A percentile compares a stretch with the other conserved stretches of the same genome.
phyloP scores from a whole-genome alignment of 1,140 invertebrate species.

The Drosophila asahinai region DNA sequence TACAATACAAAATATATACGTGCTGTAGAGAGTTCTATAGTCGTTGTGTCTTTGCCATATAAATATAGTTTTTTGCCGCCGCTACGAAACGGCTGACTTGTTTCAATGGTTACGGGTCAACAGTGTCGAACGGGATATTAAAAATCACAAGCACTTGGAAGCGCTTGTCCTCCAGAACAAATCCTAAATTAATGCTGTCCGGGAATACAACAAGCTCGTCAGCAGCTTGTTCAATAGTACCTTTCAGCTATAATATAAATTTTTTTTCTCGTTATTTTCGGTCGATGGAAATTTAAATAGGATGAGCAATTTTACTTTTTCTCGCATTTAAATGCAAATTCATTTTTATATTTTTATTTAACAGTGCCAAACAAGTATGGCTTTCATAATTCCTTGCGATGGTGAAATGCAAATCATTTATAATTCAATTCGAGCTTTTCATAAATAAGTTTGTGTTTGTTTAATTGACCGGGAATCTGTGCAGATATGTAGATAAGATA shows the following conservation, averaged over 20 bases:
- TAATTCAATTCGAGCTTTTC: not conserved
- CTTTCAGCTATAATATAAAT: not conserved
- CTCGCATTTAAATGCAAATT: constrained; percentile 19
- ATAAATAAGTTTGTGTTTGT: constrained; percentile 1
- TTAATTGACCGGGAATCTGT: not conserved
- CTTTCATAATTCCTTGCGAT: not conserved
- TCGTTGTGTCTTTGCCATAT: no score
- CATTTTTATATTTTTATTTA: constrained; percentile 2
- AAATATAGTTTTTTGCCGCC: not conserved
- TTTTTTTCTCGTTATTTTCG: not conserved
- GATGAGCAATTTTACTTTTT: not conserved
- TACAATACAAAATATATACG: not conserved
- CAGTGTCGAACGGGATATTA: not conserved
- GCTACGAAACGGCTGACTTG: not conserved
- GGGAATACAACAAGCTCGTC: not conserved
- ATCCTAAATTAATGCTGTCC: not conserved
- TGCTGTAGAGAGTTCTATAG: not conserved
- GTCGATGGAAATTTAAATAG: not conserved
- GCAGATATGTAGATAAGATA: not conserved
- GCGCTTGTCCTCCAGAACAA: not conserved
- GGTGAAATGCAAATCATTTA: not conserved
- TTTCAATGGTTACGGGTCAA: not conserved
- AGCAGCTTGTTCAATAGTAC: constrained; percentile 2
- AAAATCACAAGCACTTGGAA: not conserved
- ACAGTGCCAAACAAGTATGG: not conserved